These are phyloP conservation scores for Lasioglossum leucozonium DNA, from an alignment of 2,888 invertebrate genomes.

Conservation along the genomic window DNA sequence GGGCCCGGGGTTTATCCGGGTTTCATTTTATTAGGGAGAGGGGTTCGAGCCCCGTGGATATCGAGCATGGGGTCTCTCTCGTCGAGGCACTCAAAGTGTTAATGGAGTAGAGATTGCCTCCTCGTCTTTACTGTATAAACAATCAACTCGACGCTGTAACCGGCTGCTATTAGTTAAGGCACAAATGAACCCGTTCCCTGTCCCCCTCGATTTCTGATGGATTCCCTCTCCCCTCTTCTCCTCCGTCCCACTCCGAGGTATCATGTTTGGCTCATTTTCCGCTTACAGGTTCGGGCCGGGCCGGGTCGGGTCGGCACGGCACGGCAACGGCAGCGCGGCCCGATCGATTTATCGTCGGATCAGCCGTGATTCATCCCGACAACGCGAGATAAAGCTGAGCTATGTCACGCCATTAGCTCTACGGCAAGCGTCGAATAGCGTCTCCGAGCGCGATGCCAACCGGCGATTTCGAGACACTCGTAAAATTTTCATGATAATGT, in stretches of 20 bases:
- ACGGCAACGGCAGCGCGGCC: background rate
- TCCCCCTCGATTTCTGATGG: slow-evolving; percentile 13
- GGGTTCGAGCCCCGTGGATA: slow-evolving; percentile 1
- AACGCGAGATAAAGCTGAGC: slow-evolving; percentile 46
- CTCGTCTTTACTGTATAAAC: slow-evolving; percentile 6
- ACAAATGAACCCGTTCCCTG: background rate
- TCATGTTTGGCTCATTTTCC: slow-evolving; percentile 22
- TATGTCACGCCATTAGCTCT: slow-evolving; percentile 40
- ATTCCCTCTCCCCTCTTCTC: background rate
- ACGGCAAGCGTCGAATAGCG: slow-evolving; percentile 15
- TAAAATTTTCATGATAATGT: slow-evolving; percentile 44
- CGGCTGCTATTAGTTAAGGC: slow-evolving; percentile 3
- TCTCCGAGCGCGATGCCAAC: slow-evolving; percentile 21
- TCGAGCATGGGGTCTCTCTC: background rate
- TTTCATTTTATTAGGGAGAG: background rate
- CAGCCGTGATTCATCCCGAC: slow-evolving; percentile 45
- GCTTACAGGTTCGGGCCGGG: background rate
- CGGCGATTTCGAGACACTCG: slow-evolving; percentile 19
- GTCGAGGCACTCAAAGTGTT: slow-evolving; percentile 12
- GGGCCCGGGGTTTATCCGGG: background rate
- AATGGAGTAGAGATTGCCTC: slow-evolving; percentile 13
- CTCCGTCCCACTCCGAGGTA: background rate
- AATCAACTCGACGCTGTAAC: slow-evolving; percentile 3
- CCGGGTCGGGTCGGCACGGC: too few relatives aligned
- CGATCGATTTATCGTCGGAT: slow-evolving; percentile 55